Percentiles rank a stretch among this genome's conserved stretches.
phyloP scores from a whole-genome alignment of 2,113 vertebrate genomes.

The Macquaria ambigua region DNA sequence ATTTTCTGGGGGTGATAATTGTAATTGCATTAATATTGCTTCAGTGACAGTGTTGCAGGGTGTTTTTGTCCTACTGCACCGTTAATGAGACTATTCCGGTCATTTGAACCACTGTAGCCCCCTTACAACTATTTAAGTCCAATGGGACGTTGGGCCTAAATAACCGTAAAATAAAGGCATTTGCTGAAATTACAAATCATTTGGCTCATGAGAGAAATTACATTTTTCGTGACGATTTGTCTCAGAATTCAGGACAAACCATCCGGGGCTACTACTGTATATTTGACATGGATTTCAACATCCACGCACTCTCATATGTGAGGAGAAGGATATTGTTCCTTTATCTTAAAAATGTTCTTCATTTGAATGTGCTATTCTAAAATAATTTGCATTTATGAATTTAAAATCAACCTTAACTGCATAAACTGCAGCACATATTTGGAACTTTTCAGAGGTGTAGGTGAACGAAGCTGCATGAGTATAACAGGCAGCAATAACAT shows the following conservation, averaged over 20 bases:
- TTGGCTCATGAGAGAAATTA: neutral
- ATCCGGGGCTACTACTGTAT: neutral
- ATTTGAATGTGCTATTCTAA: neutral
- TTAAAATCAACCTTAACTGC: neutral
- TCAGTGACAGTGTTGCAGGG: slow-evolving; percentile 52
- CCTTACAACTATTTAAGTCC: slow-evolving; percentile 14
- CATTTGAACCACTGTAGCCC: slow-evolving; percentile 36
- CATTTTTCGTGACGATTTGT: slow-evolving; percentile 8
- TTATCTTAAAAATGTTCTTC: neutral
- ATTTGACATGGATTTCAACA: neutral
- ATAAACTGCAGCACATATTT: neutral
- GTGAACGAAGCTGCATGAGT: neutral
- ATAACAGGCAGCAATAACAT: too few species aligned
- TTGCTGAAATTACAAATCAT: slow-evolving; percentile 39
- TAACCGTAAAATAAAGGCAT: slow-evolving; percentile 28
- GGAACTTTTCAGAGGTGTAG: neutral
- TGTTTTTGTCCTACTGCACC: slow-evolving; percentile 64
- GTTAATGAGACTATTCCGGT: slow-evolving; percentile 65
- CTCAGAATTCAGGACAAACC: neutral
- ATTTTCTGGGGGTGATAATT: slow-evolving; percentile 64
- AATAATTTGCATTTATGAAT: neutral
- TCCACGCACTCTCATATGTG: neutral
- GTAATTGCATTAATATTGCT: slow-evolving; percentile 72
- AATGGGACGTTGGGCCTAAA: slow-evolving; percentile 29
- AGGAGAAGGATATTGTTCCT: neutral